phyloP scores from a whole-genome alignment of 1,140 invertebrate species.

The Aradophagus sp. region DNA sequence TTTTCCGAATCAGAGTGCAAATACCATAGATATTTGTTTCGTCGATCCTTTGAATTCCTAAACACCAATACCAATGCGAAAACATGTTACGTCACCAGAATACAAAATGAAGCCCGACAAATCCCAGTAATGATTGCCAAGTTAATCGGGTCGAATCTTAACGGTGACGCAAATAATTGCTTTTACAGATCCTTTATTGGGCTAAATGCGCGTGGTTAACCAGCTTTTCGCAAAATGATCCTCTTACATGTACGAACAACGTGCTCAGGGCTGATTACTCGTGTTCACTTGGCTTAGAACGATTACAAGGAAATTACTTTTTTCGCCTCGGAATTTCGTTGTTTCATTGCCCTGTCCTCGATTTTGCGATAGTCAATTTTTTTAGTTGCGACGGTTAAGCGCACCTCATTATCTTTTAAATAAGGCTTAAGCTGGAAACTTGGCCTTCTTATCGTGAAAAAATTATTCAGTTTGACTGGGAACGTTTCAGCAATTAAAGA shows the following conservation, averaged over 20 bases:
- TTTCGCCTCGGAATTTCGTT: constrained; percentile 12
- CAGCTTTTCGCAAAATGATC: constrained; percentile 33
- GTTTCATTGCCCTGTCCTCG: constrained; percentile 4
- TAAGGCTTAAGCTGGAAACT: too few relatives aligned
- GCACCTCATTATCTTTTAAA: neutral
- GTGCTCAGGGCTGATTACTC: constrained; percentile 41
- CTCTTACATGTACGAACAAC: constrained; percentile 30
- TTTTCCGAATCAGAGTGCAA: too few relatives aligned
- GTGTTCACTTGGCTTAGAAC: constrained; percentile 30
- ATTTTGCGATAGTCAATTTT: constrained; percentile 9
- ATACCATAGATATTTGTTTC: too few relatives aligned
- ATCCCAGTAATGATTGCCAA: constrained; percentile 5
- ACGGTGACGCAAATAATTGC: constrained; percentile 14
- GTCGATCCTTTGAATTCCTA: too few relatives aligned
- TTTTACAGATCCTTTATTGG: constrained; percentile 31
- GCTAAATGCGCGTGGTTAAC: constrained; percentile 19
- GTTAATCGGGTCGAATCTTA: constrained; percentile 22
- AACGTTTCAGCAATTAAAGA: too few relatives aligned
- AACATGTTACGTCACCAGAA: neutral
- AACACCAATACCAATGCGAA: too few relatives aligned
- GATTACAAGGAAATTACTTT: constrained; percentile 23
- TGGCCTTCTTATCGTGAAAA: too few relatives aligned
- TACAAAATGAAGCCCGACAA: neutral
- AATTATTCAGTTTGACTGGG: too few relatives aligned
- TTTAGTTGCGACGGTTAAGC: too few relatives aligned